Evolutionary conservation across 2,113 vertebrate genomes (phyloP), one percentile per base, ranked within the genome.

Genomic region (Gymnobelideus leadbeateri): DNA sequence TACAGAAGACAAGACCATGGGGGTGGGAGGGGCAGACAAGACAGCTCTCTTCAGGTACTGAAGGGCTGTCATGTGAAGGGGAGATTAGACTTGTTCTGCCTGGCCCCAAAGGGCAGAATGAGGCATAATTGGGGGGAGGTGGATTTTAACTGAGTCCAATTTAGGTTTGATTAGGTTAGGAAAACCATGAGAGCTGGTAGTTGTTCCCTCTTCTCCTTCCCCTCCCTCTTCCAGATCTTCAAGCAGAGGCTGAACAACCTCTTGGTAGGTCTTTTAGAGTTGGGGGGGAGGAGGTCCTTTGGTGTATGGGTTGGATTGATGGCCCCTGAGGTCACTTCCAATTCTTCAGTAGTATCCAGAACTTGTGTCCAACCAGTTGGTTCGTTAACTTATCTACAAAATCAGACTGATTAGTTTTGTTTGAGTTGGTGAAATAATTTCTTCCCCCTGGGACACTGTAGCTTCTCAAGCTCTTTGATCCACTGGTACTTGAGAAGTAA

Each of bases 401-500:
- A 96, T 95, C 49, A 8, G 1, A 51, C 28, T 97, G 96, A 96
- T 91, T 98, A 94, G 95, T 96, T 96, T 94, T 96, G 91, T 96
- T 97, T 96, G 77, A 97, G 91, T 77, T 93, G 77, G 95, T 96
- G 95, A 89, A 95, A 53, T 95, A 51, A 94, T 49, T 97, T 96
- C 55, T 96, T 96, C 61, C 50, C 52, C 94, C 77, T 92, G 57
- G 77, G 9, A 95, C 94, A 91, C 92, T 94, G 92, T 37, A 93
- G 23, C 89, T 97, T 96, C 93, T 97, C 51, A 95, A 92, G 89
- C 43, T 95, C 94, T 97, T 96, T 96, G 96, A 96, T 94, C 89
- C 61, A 90, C 92, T 84, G 25, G 68, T 95, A 96, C 50, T 95
- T 95, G 54, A 97, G 96, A 96, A 95, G 91, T 96, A 46, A 96